A percentile compares a stretch with the other conserved stretches of the same genome.
phyloP scores from a whole-genome alignment of 2,113 vertebrate genomes.

The Origma solitaria region DNA sequence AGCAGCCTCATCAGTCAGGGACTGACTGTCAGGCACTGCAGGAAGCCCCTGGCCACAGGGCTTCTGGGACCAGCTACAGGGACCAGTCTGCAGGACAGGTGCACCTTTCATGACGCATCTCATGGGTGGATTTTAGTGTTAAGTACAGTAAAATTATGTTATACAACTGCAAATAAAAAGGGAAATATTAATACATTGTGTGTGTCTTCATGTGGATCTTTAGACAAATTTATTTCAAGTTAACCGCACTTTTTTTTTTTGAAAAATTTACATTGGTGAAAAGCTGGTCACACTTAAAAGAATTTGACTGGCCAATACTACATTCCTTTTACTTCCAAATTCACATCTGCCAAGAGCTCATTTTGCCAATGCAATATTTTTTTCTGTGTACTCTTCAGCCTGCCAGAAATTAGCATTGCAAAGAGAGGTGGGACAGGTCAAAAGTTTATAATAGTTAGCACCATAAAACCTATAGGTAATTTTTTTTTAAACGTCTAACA shows the following conservation, averaged over 20 bases:
- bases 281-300: neutral
- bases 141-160: neutral
- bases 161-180: neutral
- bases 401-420: neutral
- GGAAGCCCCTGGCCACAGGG: neutral
- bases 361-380: neutral
- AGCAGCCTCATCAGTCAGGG: neutral
- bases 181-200: neutral
- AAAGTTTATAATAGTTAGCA: neutral
- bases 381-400: neutral
- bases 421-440: neutral
- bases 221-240: neutral
- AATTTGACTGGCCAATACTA: neutral
- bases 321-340: neutral
- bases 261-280: neutral
- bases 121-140: neutral
- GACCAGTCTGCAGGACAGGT: neutral
- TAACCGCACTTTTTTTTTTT: neutral
- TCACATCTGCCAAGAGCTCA: neutral
- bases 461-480: neutral
- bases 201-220: neutral
- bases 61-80: neutral
- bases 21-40: rapidly evolving
- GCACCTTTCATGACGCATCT: neutral
- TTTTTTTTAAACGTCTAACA: neutral